Conservation (phyloP, 2,113 vertebrate genomes). For the Lota lota region DNA sequence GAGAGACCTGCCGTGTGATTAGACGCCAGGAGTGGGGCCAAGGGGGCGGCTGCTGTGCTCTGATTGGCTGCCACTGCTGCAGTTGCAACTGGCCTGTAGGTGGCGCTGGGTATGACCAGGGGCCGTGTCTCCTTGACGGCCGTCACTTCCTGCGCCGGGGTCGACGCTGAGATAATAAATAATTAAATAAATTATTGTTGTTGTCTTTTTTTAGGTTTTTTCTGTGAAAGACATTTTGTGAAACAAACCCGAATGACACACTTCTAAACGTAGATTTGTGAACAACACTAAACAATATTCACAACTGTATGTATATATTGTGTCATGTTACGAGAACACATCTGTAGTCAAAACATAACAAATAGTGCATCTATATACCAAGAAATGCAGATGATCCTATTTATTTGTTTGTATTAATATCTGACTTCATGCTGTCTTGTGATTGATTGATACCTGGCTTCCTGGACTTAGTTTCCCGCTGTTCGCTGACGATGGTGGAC, state of each 20-base stretch:
- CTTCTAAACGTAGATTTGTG: too few relatives aligned
- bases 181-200: neutral
- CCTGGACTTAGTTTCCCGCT: conserved; percentile 47
- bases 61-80: conserved; percentile 24
- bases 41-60: conserved; percentile 10
- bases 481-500: conserved; percentile 77
- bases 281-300: too few relatives aligned
- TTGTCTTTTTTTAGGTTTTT: too few relatives aligned
- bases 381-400: too few relatives aligned
- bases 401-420: neutral
- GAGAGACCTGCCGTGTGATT: conserved; percentile 39
- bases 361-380: too few relatives aligned
- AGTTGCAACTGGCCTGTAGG: conserved; percentile 9
- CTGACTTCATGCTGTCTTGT: too few relatives aligned
- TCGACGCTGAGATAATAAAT: neutral
- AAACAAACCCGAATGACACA: too few relatives aligned
- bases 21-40: conserved; percentile 12
- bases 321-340: too few relatives aligned
- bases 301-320: too few relatives aligned
- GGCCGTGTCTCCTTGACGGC: conserved; percentile 18
- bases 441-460: conserved; percentile 57
- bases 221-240: too few relatives aligned
- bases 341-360: too few relatives aligned
- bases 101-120: neutral
- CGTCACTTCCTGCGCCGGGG: neutral